Percentiles rank a stretch among this genome's conserved stretches.
phyloP scores from a whole-genome alignment of 2,797 vertebrate species.

The Morelia viridis region DNA sequence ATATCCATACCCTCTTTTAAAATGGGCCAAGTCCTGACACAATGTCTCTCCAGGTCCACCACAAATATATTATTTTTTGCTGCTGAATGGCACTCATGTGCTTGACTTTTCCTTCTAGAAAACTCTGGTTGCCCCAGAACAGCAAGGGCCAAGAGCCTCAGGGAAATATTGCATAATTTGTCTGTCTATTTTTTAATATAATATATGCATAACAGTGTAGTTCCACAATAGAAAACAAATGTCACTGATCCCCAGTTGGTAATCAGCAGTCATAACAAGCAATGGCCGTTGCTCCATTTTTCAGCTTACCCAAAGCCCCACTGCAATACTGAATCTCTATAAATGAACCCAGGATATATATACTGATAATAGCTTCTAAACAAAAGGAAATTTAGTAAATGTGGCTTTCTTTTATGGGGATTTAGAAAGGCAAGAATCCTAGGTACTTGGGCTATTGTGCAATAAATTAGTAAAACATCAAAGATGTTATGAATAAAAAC shows the following conservation, averaged over 20 bases:
- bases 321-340: neutral
- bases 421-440: slow-evolving; percentile 41
- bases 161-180: neutral
- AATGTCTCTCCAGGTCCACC: neutral
- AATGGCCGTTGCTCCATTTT: slow-evolving; percentile 33
- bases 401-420: slow-evolving; percentile 33
- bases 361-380: slow-evolving; percentile 29
- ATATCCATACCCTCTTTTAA: neutral
- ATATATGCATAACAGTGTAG: neutral
- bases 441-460: slow-evolving; percentile 17
- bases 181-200: neutral
- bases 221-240: neutral
- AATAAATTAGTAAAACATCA: slow-evolving; percentile 21
- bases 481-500: slow-evolving; percentile 40
- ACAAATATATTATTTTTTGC: neutral
- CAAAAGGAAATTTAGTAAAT: slow-evolving; percentile 42
- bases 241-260: neutral
- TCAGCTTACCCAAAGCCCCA: slow-evolving; percentile 31
- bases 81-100: neutral
- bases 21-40: neutral
- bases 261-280: slow-evolving; percentile 23
- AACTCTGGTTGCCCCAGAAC: neutral
- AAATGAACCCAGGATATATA: slow-evolving; percentile 29
- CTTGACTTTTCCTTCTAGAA: neutral
- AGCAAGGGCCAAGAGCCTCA: neutral